Conservation (phyloP, 2,888 invertebrate species). For the Lordiphosa fenestrarum region DNA sequence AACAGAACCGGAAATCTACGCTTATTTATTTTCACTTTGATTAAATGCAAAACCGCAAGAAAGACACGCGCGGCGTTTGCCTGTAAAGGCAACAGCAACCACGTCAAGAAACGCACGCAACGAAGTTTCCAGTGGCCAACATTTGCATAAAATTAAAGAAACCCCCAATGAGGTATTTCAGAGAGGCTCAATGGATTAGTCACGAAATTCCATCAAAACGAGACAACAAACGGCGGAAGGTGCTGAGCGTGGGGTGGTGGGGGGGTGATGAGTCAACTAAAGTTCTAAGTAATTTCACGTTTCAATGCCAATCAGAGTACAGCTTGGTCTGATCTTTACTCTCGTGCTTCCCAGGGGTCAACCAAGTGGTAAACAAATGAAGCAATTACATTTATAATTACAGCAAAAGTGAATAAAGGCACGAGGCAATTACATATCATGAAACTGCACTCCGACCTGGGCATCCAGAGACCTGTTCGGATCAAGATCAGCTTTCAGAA, state of each 20-base stretch:
- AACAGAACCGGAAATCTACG: constrained; percentile 67
- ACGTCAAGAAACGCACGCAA: constrained; percentile 30
- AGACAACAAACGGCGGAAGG: constrained; percentile 19
- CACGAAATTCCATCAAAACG: constrained; percentile 54
- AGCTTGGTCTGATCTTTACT: no score
- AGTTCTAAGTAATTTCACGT: constrained; percentile 51
- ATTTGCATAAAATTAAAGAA: constrained; percentile 64
- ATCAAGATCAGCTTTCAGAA: constrained; percentile 1
- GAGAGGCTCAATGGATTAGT: constrained; percentile 53
- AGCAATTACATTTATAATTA: no score
- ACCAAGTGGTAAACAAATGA: no score
- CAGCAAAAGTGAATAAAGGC: neutral
- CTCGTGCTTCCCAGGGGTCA: no score
- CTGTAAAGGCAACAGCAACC: constrained; percentile 37
- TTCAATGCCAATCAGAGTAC: constrained; percentile 28
- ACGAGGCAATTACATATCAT: neutral
- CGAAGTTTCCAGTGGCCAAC: constrained; percentile 27
- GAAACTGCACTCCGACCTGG: neutral
- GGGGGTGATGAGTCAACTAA: constrained; percentile 43
- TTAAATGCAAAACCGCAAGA: constrained; percentile 61
- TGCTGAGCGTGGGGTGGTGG: neutral
- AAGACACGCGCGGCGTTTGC: constrained; percentile 60
- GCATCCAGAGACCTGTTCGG: neutral
- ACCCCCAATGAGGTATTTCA: constrained; percentile 42
- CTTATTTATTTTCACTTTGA: constrained; percentile 70